A percentile compares a stretch with the other conserved stretches of the same genome.
Evolutionary conservation across 2,113 vertebrate species (phyloP).

Genomic region (Choloepus hoffmanni): DNA sequence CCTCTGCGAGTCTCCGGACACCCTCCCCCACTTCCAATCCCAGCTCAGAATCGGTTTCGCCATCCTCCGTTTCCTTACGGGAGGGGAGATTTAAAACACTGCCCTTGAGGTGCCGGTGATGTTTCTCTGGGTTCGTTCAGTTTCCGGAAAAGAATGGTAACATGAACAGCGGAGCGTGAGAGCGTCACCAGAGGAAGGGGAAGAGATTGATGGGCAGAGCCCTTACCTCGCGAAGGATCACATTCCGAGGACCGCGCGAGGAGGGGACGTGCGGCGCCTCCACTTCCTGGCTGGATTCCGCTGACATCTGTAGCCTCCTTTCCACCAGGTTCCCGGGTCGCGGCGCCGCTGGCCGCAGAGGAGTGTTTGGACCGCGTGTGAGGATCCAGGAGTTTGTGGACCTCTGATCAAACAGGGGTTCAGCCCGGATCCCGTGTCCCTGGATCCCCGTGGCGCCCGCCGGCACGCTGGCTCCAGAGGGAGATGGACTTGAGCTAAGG

Average conservation of each 20-base stretch:
- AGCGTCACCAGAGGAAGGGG: background rate
- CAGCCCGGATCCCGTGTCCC: background rate
- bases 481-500: constrained; percentile 72
- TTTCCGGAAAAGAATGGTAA: constrained; percentile 74
- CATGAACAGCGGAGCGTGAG: constrained; percentile 57
- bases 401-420: background rate
- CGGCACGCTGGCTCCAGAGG: constrained; percentile 35
- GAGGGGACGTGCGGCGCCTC: background rate
- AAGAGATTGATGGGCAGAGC: constrained; percentile 62
- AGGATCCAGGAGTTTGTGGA: constrained; percentile 3
- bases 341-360: background rate
- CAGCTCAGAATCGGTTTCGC: background rate
- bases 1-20: background rate
- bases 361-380: background rate
- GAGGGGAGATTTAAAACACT: background rate
- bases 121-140: background rate
- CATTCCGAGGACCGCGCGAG: background rate
- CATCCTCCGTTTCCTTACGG: background rate
- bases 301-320: constrained; percentile 60
- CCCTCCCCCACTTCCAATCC: background rate
- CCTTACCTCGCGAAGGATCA: background rate
- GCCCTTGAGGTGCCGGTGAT: background rate
- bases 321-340: background rate
- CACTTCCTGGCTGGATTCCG: constrained; percentile 34
- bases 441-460: background rate